Evolutionary conservation across 2,797 vertebrate species (phyloP).

Genomic region (Clarias laeviceps): DNA sequence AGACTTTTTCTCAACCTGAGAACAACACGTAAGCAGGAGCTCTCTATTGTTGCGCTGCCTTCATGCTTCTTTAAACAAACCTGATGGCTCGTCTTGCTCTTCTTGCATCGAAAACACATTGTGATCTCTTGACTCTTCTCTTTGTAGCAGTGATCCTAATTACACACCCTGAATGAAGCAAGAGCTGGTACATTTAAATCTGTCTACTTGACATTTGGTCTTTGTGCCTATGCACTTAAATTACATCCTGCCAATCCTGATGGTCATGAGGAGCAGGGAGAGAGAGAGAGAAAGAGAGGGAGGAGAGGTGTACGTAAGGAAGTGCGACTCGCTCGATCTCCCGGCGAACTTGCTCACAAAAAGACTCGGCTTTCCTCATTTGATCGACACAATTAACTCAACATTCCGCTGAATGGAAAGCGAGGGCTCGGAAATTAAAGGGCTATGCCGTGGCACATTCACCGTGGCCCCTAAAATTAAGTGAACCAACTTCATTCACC

Average conservation of each 20-base stretch:
- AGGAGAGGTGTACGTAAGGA: conserved; percentile 38
- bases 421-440: conserved; percentile 79
- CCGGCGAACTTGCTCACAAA: conserved; percentile 23
- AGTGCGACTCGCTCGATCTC: conserved; percentile 42
- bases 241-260: conserved; percentile 83
- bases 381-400: conserved; percentile 82
- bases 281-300: conserved; percentile 61
- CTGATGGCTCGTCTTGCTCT: conserved; percentile 34
- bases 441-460: conserved; percentile 73
- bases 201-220: conserved; percentile 80
- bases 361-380: conserved; percentile 73
- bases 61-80: conserved; percentile 41
- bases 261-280: conserved; percentile 74
- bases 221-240: conserved; percentile 84
- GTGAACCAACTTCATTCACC: conserved; percentile 74
- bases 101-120: conserved; percentile 43
- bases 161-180: conserved; percentile 75
- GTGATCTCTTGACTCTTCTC: conserved; percentile 67
- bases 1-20: not conserved
- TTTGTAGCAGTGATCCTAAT: conserved; percentile 82
- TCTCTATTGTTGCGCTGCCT: conserved; percentile 6
- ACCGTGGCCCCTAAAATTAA: conserved; percentile 81
- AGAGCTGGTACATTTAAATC: conserved; percentile 79
- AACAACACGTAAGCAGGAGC: not conserved
- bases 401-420: conserved; percentile 80